phyloP scores from a whole-genome alignment of 2,888 invertebrate species.

The Carpatolechia fugitivella region DNA sequence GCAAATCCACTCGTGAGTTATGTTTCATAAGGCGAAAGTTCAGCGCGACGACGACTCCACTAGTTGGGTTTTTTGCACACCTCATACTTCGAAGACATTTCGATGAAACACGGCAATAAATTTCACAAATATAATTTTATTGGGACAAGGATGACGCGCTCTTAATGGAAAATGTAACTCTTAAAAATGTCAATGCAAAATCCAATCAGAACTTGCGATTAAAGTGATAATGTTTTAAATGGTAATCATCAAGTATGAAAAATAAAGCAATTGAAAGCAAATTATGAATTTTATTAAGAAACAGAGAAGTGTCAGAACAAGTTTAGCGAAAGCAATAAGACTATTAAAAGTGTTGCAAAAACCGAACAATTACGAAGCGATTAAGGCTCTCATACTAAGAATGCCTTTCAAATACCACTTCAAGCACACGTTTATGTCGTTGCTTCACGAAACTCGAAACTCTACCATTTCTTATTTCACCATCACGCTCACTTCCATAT shows the following conservation, averaged over 20 bases:
- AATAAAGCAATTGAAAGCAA: neutral
- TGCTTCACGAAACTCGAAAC: conserved; percentile 10
- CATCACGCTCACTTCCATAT: conserved; percentile 53
- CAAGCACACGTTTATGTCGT: conserved; percentile 4
- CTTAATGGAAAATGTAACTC: conserved; percentile 9
- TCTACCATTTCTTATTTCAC: conserved; percentile 58
- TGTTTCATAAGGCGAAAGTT: conserved; percentile 18
- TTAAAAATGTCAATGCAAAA: conserved; percentile 2
- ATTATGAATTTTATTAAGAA: neutral
- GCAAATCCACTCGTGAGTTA: conserved; percentile 12
- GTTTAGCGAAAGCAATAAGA: neutral
- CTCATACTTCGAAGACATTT: conserved; percentile 1
- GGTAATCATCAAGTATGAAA: neutral
- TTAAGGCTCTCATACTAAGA: conserved; percentile 1
- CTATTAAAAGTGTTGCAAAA: conserved; percentile 1
- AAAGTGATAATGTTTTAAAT: neutral
- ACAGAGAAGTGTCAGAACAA: neutral
- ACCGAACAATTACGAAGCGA: conserved; percentile 2
- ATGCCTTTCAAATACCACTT: conserved; percentile 11
- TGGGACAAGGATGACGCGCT: conserved; percentile 8
- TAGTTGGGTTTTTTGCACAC: conserved; percentile 9
- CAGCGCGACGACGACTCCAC: conserved; percentile 2
- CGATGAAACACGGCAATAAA: conserved; percentile 6
- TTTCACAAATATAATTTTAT: conserved; percentile 7
- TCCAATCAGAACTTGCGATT: neutral